Evolutionary conservation across 2,113 vertebrate genomes (phyloP).

Genomic region (Otis tarda): DNA sequence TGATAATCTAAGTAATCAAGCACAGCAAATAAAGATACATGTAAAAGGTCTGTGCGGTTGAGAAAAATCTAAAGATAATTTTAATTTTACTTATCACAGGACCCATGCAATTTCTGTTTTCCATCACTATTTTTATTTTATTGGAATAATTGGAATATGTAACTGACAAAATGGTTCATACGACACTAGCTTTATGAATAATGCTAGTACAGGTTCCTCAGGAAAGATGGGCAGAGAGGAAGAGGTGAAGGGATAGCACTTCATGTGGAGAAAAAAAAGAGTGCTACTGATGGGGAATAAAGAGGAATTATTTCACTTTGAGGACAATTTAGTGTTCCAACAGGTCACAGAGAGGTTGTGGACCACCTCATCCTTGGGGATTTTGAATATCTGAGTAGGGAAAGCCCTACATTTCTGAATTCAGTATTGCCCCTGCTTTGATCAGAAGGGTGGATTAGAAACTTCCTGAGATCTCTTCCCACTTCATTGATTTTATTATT

Average conservation of each 20-base stretch:
- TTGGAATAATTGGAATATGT: background rate
- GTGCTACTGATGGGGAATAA: background rate
- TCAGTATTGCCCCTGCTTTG: background rate
- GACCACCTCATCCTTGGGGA: accelerated
- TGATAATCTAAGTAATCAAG: background rate
- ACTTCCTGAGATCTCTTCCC: background rate
- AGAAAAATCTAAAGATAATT: background rate
- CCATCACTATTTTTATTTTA: background rate
- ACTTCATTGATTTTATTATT: background rate
- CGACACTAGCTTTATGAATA: background rate
- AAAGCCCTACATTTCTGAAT: background rate
- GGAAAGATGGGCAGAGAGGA: background rate
- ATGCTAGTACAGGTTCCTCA: background rate
- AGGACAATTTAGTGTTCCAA: background rate
- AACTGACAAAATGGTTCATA: background rate
- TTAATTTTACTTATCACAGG: background rate
- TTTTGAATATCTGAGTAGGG: background rate
- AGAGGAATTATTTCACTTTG: background rate
- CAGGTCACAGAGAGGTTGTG: background rate
- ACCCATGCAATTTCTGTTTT: background rate
- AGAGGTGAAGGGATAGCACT: background rate
- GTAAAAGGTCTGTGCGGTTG: background rate
- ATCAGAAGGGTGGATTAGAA: background rate
- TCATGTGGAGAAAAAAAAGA: background rate
- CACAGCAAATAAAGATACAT: background rate